Conservation (phyloP, 2,888 invertebrate species). For the Limnephilus lunatus region DNA sequence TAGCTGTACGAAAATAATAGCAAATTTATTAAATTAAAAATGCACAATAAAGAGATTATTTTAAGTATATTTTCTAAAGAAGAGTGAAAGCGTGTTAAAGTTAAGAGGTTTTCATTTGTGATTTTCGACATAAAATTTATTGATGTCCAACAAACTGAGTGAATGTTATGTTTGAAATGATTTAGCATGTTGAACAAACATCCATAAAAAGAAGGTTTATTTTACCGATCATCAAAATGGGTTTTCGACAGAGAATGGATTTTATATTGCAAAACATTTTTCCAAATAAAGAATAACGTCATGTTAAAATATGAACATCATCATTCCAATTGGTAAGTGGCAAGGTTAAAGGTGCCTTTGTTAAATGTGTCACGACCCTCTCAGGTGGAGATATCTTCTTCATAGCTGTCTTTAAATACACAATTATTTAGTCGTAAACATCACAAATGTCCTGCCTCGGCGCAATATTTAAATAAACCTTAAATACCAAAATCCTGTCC, state of each 20-base stretch:
- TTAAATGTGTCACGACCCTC: constrained; percentile 6
- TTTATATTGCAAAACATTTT: not conserved
- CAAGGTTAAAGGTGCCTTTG: not conserved
- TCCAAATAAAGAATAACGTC: not conserved
- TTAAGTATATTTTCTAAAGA: too few relatives aligned
- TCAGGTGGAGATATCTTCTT: not conserved
- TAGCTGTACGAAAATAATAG: too few relatives aligned
- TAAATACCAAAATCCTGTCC: not conserved
- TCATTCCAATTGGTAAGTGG: not conserved
- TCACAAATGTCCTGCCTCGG: constrained; percentile 17
- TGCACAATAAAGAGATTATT: too few relatives aligned
- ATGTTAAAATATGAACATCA: not conserved
- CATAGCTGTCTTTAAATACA: not conserved
- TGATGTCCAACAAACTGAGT: not conserved
- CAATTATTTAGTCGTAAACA: constrained; percentile 4
- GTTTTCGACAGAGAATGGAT: not conserved
- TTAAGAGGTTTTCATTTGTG: not conserved
- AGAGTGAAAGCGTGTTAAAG: too few relatives aligned
- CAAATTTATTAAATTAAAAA: too few relatives aligned
- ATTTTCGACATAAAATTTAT: not conserved
- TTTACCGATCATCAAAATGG: not conserved
- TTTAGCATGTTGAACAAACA: not conserved
- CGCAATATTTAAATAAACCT: not conserved
- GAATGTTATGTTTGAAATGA: too few relatives aligned
- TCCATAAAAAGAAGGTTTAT: not conserved